Conservation (phyloP, 2,888 invertebrate genomes). For the Pseudeuparius sepicola region DNA sequence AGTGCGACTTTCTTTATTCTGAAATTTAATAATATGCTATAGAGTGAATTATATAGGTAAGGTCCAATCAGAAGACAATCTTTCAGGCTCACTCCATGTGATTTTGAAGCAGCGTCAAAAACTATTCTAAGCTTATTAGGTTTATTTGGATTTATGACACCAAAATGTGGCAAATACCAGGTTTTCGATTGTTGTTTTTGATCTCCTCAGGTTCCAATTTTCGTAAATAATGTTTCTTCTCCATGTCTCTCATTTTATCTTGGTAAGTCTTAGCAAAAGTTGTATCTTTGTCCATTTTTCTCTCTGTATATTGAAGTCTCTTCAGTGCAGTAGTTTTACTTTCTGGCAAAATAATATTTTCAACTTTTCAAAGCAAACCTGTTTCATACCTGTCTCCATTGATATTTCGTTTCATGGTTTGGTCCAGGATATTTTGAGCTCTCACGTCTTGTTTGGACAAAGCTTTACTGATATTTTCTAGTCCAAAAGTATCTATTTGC, state of each 20-base stretch:
- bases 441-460: constrained; percentile 8
- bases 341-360: constrained; percentile 8
- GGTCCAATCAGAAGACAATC: constrained; percentile 4
- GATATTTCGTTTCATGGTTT: constrained; percentile 5
- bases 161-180: constrained; percentile 8
- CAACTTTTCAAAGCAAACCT: constrained; percentile 7
- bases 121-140: constrained; percentile 7
- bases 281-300: constrained; percentile 7
- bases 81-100: constrained; percentile 3
- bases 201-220: constrained; percentile 2
- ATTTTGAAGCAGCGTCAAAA: constrained; percentile 5
- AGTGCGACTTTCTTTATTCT: constrained; percentile 3
- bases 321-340: constrained; percentile 7
- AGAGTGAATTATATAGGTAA: constrained; percentile 7
- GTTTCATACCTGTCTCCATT: constrained; percentile 4
- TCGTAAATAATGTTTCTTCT: background rate
- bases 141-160: too few species aligned
- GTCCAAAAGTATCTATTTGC: constrained; percentile 8
- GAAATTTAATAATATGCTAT: constrained; percentile 4
- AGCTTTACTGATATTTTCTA: constrained; percentile 4
- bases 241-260: constrained; percentile 3
- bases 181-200: background rate
- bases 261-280: background rate
- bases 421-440: constrained; percentile 11
- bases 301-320: constrained; percentile 7